phyloP scores from a whole-genome alignment of 2,113 vertebrate species.

The Rafetus swinhoei region DNA sequence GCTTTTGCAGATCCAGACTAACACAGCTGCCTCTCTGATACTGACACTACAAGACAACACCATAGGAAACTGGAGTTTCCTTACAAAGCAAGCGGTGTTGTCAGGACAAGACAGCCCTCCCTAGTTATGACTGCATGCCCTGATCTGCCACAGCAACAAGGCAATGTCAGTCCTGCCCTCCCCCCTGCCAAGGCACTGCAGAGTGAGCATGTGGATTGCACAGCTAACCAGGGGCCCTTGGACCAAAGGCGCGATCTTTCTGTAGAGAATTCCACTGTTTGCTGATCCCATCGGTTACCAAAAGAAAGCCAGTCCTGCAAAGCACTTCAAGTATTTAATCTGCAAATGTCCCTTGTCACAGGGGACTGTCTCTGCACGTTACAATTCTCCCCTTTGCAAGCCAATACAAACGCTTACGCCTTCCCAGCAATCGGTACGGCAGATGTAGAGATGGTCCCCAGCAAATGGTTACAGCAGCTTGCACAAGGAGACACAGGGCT shows the following conservation, averaged over 20 bases:
- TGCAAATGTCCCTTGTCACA: not conserved
- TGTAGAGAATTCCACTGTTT: not conserved
- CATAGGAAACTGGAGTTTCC: not conserved
- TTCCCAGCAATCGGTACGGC: not conserved
- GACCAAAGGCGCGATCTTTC: not conserved
- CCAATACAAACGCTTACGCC: no score
- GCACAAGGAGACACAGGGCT: not conserved
- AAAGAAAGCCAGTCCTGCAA: not conserved
- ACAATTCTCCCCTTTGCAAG: not conserved
- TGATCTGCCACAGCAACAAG: not conserved
- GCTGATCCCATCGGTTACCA: not conserved
- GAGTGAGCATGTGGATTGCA: not conserved
- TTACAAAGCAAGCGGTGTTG: not conserved
- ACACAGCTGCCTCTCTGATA: no score
- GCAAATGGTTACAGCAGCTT: not conserved
- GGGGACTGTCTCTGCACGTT: not conserved
- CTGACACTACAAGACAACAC: not conserved
- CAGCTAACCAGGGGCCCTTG: not conserved
- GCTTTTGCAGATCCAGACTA: no score
- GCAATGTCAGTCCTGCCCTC: not conserved
- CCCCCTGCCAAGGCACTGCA: not conserved
- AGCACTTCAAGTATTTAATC: not conserved
- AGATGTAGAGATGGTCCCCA: not conserved
- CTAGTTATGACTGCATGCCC: not conserved
- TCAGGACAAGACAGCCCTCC: not conserved